These are phyloP conservation scores for Sisyra nigra DNA, from an alignment of 2,888 invertebrate species.

Conservation along the genomic window DNA sequence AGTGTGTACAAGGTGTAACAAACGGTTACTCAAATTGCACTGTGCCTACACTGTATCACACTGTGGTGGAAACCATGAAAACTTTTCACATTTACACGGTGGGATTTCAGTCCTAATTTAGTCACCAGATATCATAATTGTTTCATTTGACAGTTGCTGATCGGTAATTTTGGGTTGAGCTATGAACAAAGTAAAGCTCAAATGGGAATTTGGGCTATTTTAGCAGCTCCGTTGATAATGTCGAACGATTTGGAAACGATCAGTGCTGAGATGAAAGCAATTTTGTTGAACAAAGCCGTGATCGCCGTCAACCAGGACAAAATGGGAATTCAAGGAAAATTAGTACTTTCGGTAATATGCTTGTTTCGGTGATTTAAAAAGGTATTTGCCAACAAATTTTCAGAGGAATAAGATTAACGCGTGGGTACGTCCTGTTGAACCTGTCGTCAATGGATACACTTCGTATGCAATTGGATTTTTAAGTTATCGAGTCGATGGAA, in stretches of 20 bases:
- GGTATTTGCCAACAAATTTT: constrained; percentile 19
- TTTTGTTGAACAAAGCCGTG: constrained; percentile 42
- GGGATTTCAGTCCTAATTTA: neutral
- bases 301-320: constrained; percentile 53
- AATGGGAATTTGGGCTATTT: constrained; percentile 58
- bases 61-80: neutral
- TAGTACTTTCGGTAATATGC: no score
- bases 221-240: constrained; percentile 57
- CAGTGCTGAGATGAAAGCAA: constrained; percentile 34
- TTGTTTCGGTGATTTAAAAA: constrained; percentile 26
- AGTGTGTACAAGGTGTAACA: no score
- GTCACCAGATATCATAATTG: constrained; percentile 1
- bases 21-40: neutral
- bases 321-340: constrained; percentile 41
- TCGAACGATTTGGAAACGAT: constrained; percentile 51
- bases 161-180: constrained; percentile 46
- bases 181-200: constrained; percentile 51
- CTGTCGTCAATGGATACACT: constrained; percentile 26
- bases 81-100: no score
- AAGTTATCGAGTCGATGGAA: constrained; percentile 30
- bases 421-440: constrained; percentile 38
- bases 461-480: constrained; percentile 42
- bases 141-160: constrained; percentile 27
- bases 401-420: constrained; percentile 29
- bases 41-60: neutral